A percentile compares a stretch with the other conserved stretches of the same genome.
Conservation (phyloP, 1,140 invertebrate genomes). For the Bombus vancouverensis region DNA sequence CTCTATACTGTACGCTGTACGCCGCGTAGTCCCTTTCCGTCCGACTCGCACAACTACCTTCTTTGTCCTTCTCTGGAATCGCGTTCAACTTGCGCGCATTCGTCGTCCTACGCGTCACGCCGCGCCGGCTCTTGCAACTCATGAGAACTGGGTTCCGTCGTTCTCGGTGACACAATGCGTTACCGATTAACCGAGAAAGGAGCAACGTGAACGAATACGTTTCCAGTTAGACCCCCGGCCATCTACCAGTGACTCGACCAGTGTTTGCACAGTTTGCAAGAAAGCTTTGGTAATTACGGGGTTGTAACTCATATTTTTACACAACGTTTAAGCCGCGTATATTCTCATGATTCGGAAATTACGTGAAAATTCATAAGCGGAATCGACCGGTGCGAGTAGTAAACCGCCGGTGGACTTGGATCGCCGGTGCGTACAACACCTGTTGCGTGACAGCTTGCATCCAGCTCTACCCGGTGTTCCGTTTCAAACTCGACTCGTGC, state of each 20-base stretch:
- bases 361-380: background rate
- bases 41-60: background rate
- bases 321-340: background rate
- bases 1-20: background rate
- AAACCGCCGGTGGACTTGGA: too few species aligned
- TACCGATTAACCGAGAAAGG: background rate
- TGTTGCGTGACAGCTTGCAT: slow-evolving; percentile 19
- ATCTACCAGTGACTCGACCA: background rate
- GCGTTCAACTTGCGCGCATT: background rate
- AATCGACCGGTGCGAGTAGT: too few species aligned
- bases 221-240: background rate
- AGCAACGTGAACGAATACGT: background rate
- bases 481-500: background rate
- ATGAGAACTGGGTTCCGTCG: slow-evolving; percentile 36
- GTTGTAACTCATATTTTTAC: background rate
- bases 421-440: slow-evolving; percentile 13
- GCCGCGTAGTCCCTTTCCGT: background rate
- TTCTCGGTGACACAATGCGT: slow-evolving; percentile 37
- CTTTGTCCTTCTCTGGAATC: background rate
- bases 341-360: background rate
- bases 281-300: background rate
- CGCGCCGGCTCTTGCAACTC: background rate
- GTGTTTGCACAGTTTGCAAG: background rate
- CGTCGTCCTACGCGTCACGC: slow-evolving; percentile 1
- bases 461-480: slow-evolving; percentile 8